These are phyloP conservation scores for Limenitis camilla DNA, from an alignment of 2,888 invertebrate genomes.

Conservation along the genomic window DNA sequence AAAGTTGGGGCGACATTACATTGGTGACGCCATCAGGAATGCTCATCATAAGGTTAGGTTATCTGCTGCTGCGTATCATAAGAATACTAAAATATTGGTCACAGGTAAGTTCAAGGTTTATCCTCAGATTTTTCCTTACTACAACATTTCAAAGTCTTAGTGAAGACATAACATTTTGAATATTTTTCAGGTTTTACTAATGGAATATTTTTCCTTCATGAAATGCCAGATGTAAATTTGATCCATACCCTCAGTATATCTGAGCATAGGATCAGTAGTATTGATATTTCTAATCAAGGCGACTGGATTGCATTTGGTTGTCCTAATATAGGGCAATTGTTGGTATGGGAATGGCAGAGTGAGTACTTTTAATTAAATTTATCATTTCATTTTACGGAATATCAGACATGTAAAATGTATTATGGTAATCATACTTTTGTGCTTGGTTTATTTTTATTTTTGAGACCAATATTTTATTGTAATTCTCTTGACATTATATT, in stretches of 20 bases:
- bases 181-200: constrained; percentile 83
- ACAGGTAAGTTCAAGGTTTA: constrained; percentile 59
- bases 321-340: constrained; percentile 89
- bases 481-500: too few relatives aligned
- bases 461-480: too few relatives aligned
- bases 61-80: constrained; percentile 89
- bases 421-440: too few relatives aligned
- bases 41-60: constrained; percentile 77
- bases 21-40: constrained; percentile 81
- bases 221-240: constrained; percentile 93
- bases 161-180: neutral
- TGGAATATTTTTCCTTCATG: constrained; percentile 94
- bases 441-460: too few relatives aligned
- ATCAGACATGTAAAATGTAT: too few relatives aligned
- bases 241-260: constrained; percentile 94
- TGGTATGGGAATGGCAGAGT: constrained; percentile 99
- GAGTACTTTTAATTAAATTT: constrained; percentile 30
- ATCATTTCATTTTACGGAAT: too few relatives aligned
- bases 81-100: constrained; percentile 85
- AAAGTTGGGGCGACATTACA: constrained; percentile 81
- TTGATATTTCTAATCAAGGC: constrained; percentile 88
- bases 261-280: constrained; percentile 85
- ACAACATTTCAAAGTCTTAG: neutral
- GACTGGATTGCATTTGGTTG: constrained; percentile 98
- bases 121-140: too few relatives aligned